These are phyloP conservation scores for Nannobrachium achirus DNA, from an alignment of 2,113 vertebrate genomes.

Conservation along the genomic window DNA sequence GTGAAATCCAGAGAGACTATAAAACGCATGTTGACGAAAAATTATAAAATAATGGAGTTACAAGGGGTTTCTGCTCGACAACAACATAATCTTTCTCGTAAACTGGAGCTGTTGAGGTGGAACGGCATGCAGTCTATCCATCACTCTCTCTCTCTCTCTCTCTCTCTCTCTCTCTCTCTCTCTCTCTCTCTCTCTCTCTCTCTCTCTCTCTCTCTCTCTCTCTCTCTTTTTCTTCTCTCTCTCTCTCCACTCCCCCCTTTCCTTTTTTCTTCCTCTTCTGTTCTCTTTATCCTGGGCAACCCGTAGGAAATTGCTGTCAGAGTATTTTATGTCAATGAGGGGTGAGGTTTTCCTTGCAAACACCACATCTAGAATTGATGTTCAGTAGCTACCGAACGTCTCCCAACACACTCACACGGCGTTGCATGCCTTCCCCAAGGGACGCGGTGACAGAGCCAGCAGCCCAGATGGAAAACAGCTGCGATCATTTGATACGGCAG, in stretches of 20 bases:
- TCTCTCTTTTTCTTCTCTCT: slow-evolving; percentile 13
- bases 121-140: neutral
- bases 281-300: slow-evolving; percentile 8
- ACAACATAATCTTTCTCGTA: no score
- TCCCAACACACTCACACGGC: neutral
- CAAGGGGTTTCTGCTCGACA: no score
- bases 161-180: neutral
- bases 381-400: slow-evolving; percentile 5
- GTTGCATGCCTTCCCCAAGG: neutral
- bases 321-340: slow-evolving; percentile 29
- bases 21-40: no score
- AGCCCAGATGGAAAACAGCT: neutral
- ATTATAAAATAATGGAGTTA: no score
- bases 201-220: neutral
- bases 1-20: no score
- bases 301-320: slow-evolving; percentile 33
- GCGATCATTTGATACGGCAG: neutral
- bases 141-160: neutral
- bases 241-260: neutral
- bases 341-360: slow-evolving; percentile 13
- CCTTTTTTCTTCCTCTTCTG: neutral
- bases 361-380: slow-evolving; percentile 18
- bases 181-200: neutral
- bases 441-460: slow-evolving; percentile 16
- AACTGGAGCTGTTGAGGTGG: no score